Evolutionary conservation across 1,140 invertebrate species (phyloP).

Genomic region (Pogonomyrmex barbatus): DNA sequence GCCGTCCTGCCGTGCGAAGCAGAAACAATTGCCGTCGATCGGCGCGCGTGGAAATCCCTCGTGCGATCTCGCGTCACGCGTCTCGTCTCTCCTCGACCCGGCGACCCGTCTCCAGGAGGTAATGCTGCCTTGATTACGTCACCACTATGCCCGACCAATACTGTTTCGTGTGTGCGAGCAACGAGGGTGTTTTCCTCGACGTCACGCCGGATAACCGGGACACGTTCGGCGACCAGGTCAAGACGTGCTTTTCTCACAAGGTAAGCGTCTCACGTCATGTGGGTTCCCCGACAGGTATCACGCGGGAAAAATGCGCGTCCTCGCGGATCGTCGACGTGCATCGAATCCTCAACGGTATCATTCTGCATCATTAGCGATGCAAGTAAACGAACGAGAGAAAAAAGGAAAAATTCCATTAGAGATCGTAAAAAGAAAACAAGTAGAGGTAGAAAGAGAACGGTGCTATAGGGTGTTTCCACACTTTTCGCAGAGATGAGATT

Average conservation of each 20-base stretch:
- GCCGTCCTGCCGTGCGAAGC: background rate
- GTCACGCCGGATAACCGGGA: slow-evolving; percentile 70
- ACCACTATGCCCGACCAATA: slow-evolving; percentile 76
- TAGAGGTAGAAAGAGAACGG: too few relatives aligned
- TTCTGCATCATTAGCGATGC: too few relatives aligned
- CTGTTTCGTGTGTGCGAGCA: slow-evolving; percentile 83
- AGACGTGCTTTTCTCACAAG: slow-evolving; percentile 79
- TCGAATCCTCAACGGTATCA: too few relatives aligned
- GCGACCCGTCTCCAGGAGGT: too few relatives aligned
- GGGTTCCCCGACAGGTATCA: too few relatives aligned
- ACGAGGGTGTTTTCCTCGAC: slow-evolving; percentile 83
- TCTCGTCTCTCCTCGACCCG: background rate
- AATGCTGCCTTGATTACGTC: background rate
- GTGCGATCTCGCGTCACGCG: background rate
- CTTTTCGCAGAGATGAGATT: too few relatives aligned
- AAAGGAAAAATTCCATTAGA: too few relatives aligned
- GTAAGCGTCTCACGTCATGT: slow-evolving; percentile 69
- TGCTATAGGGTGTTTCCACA: too few relatives aligned
- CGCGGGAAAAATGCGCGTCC: too few relatives aligned
- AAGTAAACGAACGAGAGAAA: too few relatives aligned
- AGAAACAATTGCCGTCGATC: background rate
- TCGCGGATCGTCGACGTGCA: too few relatives aligned
- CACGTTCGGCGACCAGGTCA: slow-evolving; percentile 72
- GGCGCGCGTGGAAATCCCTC: background rate
- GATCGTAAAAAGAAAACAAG: too few relatives aligned